phyloP scores from a whole-genome alignment of 2,888 invertebrate genomes.

The Cyclophora punctaria region DNA sequence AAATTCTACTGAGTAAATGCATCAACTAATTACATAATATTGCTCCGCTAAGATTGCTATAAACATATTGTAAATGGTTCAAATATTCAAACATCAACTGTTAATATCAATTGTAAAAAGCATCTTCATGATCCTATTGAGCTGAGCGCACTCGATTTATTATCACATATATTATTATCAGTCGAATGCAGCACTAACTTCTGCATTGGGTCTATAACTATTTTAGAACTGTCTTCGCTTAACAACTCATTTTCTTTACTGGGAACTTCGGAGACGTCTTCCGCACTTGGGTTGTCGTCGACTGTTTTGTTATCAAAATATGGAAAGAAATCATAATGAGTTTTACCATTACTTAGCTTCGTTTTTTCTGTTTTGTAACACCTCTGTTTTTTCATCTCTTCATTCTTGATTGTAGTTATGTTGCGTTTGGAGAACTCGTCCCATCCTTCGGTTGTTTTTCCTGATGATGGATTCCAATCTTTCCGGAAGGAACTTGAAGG shows the following conservation, averaged over 20 bases:
- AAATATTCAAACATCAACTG: conserved; percentile 26
- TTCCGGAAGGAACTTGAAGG: conserved; percentile 64
- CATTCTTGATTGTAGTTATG: conserved; percentile 53
- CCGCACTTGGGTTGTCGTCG: conserved; percentile 22
- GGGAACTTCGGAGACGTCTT: conserved; percentile 10
- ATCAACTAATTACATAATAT: conserved; percentile 25
- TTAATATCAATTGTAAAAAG: conserved; percentile 53
- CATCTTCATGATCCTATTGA: conserved; percentile 60
- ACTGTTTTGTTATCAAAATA: conserved; percentile 62
- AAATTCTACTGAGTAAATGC: conserved; percentile 8
- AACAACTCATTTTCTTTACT: conserved; percentile 19
- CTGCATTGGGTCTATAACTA: conserved; percentile 72
- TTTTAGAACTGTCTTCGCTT: conserved; percentile 58
- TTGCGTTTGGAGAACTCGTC: conserved; percentile 62
- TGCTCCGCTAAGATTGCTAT: conserved; percentile 27
- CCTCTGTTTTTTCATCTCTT: conserved; percentile 41
- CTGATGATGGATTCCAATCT: conserved; percentile 51
- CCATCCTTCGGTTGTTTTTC: conserved; percentile 56
- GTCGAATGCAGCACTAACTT: conserved; percentile 70
- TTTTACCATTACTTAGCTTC: conserved; percentile 54
- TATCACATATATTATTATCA: conserved; percentile 74
- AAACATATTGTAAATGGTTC: conserved; percentile 11
- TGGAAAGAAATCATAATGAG: conserved; percentile 64
- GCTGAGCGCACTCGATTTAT: conserved; percentile 67
- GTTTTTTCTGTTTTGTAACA: conserved; percentile 45